Evolutionary conservation across 2,113 vertebrate species (phyloP).

Genomic region (Pterocles burchelli): DNA sequence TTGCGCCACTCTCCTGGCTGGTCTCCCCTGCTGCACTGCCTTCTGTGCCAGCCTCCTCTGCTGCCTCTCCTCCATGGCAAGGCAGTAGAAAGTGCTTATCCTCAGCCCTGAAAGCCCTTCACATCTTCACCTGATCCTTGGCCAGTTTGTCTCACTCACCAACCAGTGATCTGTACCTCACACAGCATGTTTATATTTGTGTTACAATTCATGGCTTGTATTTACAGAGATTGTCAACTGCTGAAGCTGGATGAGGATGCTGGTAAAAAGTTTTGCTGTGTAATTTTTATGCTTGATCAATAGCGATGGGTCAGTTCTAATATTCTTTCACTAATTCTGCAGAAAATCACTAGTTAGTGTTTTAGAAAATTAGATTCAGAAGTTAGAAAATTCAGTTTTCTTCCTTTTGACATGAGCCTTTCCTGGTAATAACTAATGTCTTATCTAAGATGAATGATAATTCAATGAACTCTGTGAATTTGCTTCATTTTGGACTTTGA

Average conservation of each 20-base stretch:
- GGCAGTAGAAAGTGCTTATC: not conserved
- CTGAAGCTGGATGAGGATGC: not conserved
- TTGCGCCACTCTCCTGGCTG: not conserved
- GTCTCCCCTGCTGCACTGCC: not conserved
- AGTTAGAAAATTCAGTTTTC: not conserved
- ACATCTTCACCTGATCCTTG: not conserved
- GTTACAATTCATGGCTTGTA: not conserved
- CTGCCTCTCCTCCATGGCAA: not conserved
- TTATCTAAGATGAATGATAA: not conserved
- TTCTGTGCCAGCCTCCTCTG: accelerated
- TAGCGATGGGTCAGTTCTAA: not conserved
- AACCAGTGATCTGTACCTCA: not conserved
- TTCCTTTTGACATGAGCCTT: not conserved
- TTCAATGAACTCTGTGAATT: not conserved
- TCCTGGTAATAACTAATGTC: not conserved
- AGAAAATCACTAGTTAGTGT: not conserved
- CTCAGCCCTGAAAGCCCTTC: not conserved
- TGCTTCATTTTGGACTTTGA: not conserved
- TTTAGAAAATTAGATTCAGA: too few species aligned
- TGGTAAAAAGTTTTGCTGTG: not conserved
- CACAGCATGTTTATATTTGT: not conserved
- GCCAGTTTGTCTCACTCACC: not conserved
- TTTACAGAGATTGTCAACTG: not conserved
- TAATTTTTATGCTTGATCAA: not conserved
- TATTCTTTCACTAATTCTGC: not conserved